phyloP scores from a whole-genome alignment of 2,797 vertebrate species.

The Bovichtus variegatus region DNA sequence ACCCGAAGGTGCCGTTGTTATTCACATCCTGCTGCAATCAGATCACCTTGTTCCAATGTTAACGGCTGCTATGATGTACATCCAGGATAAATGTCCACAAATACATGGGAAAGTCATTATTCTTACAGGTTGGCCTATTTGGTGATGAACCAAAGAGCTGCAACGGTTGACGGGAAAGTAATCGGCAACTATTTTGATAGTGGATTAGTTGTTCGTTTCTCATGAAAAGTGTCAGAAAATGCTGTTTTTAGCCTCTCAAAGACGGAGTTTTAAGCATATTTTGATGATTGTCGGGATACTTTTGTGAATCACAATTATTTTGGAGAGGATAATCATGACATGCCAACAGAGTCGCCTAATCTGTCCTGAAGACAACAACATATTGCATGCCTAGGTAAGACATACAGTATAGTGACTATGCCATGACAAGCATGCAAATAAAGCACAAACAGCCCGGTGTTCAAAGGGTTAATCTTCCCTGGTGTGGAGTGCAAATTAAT shows the following conservation, averaged over 20 bases:
- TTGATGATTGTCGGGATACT: no score
- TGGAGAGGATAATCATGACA: no score
- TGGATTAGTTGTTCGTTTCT: no score
- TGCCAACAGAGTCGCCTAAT: not conserved
- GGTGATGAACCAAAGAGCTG: not conserved
- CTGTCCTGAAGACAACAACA: not conserved
- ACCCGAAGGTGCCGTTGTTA: not conserved
- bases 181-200: no score
- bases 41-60: not conserved
- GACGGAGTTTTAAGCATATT: no score
- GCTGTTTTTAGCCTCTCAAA: no score
- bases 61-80: not conserved
- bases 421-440: not conserved
- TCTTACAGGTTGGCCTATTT: not conserved
- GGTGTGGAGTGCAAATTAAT: conserved; percentile 18
- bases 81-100: not conserved
- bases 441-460: not conserved
- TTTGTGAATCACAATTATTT: no score
- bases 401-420: not conserved
- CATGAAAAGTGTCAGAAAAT: no score
- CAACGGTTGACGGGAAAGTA: no score
- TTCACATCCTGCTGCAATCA: not conserved
- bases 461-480: conserved; percentile 14
- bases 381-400: not conserved
- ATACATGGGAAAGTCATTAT: not conserved